Base-by-base conservation (phyloP, 2,888 invertebrate species). In the Sminthurinus aureus region DNA sequence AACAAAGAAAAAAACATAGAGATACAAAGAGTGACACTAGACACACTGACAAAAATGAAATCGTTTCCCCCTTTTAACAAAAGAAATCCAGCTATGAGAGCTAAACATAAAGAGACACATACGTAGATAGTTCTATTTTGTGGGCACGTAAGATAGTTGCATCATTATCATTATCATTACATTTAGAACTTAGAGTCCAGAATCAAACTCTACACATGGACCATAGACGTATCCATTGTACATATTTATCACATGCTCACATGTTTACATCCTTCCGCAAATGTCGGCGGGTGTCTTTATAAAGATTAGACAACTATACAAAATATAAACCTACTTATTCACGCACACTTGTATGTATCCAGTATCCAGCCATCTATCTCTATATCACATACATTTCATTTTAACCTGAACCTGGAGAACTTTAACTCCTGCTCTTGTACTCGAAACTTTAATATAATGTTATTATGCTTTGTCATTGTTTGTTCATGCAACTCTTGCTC, bases 111-210 rank as follows among this genome's bases (percentile, higher is more conserved):
- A 71, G 71, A 71, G 71, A 9, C 71, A 24, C 13, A 24, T 38
- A 24, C 13, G 9, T 38, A 1, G 38, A 38, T 6, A 38, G 38
- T 38, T 26, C 24, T 24, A 24, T 69, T 69, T 20, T 69, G 26
- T 24, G 73, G 24, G 38, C 26, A 26, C 69, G 69, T 73, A 73
- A 20, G 58, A 52, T 52, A 50, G 51, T n/a, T n/a, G 38, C 38
- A 24, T 76, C 51, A 15, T 38, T 75, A 75, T 75, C 75, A 50
- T 51, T 75, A 75, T 58, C 58, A 76, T 76, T 76, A 76, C 58
- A 20, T 67, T 67, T 20, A 67, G 20, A 67, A 75, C n/a, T 67
- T 20, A 67, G 20, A 67, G 50, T 71, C 24, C 15, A 58, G 50
- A 76, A n/a, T 18, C n/a, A 58, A 50, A 58, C 58, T 26, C 22